Base-by-base conservation (phyloP, 2,888 invertebrate genomes). In the Thymelicus lineola region DNA sequence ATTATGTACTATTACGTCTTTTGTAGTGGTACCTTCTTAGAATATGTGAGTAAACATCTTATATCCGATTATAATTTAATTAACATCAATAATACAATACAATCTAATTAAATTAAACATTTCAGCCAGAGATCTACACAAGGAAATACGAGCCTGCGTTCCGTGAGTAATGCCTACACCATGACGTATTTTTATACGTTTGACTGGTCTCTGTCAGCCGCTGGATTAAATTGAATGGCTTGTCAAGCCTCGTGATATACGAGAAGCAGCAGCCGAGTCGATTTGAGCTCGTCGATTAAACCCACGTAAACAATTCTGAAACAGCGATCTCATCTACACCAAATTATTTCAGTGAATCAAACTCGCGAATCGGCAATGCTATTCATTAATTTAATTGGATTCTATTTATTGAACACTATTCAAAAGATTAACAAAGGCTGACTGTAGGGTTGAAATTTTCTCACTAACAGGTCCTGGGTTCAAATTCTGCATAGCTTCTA, bases 211-310 rank as follows among this genome's bases (percentile, higher is more conserved):
- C 83, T 84, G 87, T 88, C 88, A 84, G 85, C 82, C 79, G 78
- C 76, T 77, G 79, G 77, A 87, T 86, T 89, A 70, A 91, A 91
- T 91, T 91, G 89, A 91, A 91, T 89, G 82, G 81, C 83, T 78
- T 84, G 84, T 87, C 88, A 83, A 80, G 67, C 74, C 78, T 20
- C 76, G 82, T 89, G 87, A 90, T 89, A 85, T 89, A 90, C 83
- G 86, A 86, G 84, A 70, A 72, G 74, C 77, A 28, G 62, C 73
- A 77, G 70, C 73, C 75, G 75, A 73, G 78, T 74, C 84, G 76
- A 79, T 81, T 76, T 72, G 63, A 71, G 71, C 73, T 75, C 78
- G 81, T 85, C 86, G 85, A 87, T 90, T 88, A 88, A 88, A 87
- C 80, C 85, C 84, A 82, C 83, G 88, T 87, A 88, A 88, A 89